Conservation (phyloP, 1,140 invertebrate species). For the Drosophila ercepeae region DNA sequence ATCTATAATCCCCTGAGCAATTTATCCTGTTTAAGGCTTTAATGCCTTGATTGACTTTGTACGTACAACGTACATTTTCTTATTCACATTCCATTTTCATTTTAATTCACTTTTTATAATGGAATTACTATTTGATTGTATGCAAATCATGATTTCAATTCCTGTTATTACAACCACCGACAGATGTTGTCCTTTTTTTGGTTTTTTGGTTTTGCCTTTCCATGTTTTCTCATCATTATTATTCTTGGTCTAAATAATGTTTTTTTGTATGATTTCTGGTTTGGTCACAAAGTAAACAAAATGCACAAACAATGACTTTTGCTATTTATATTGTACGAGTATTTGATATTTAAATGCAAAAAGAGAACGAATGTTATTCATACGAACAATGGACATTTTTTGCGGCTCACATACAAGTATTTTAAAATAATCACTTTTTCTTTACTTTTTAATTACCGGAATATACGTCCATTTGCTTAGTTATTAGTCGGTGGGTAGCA, state of each 20-base stretch:
- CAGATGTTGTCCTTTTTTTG: not conserved
- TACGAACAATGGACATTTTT: not conserved
- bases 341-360: not conserved
- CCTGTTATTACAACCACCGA: not conserved
- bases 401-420: not conserved
- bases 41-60: not conserved
- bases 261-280: not conserved
- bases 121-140: not conserved
- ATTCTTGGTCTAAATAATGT: not conserved
- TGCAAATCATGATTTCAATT: not conserved
- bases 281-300: not conserved
- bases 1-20: not conserved
- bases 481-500: constrained; percentile 10
- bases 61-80: too few relatives aligned
- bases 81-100: not conserved
- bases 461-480: not conserved
- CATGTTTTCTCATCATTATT: not conserved
- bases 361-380: not conserved
- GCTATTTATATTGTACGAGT: not conserved
- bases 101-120: not conserved
- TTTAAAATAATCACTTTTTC: not conserved
- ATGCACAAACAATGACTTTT: not conserved
- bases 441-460: constrained; percentile 14
- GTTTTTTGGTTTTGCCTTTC: not conserved
- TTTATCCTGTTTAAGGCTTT: not conserved